Evolutionary conservation across 2,113 vertebrate genomes (phyloP).

Genomic region (Macaca mulatta): DNA sequence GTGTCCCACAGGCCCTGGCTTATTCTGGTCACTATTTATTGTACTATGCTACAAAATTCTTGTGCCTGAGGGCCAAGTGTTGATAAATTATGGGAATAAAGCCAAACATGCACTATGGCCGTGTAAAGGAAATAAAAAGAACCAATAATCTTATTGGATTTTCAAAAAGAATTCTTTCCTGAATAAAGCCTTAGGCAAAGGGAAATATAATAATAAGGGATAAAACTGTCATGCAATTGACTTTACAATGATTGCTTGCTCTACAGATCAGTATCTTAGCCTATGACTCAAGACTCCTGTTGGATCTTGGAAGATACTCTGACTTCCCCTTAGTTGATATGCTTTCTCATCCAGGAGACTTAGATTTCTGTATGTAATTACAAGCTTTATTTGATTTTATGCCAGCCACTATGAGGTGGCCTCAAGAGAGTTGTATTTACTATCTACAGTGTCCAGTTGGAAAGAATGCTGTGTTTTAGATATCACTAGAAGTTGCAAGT

Average conservation of each 20-base stretch:
- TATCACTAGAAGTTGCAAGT: not conserved
- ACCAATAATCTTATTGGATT: not conserved
- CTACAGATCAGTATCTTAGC: not conserved
- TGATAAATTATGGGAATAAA: not conserved
- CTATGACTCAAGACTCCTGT: not conserved
- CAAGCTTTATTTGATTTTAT: constrained; percentile 1
- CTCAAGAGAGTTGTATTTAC: not conserved
- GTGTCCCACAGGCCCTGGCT: not conserved
- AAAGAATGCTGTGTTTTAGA: not conserved
- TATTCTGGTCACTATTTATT: constrained; percentile 36
- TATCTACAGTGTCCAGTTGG: not conserved
- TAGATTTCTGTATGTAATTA: not conserved
- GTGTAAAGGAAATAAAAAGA: not conserved
- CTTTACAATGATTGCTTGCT: constrained; percentile 29
- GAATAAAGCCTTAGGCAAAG: not conserved
- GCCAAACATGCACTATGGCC: not conserved
- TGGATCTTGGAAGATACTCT: not conserved
- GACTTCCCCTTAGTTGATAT: not conserved
- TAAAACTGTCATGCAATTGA: constrained; percentile 8
- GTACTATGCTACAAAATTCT: not conserved
- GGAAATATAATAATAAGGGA: not conserved
- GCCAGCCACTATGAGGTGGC: not conserved
- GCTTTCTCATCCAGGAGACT: not conserved
- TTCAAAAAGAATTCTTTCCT: constrained; percentile 18
- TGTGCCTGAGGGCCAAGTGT: not conserved